These are phyloP conservation scores for Parnassius mnemosyne DNA, from an alignment of 2,888 invertebrate species.

Conservation along the genomic window DNA sequence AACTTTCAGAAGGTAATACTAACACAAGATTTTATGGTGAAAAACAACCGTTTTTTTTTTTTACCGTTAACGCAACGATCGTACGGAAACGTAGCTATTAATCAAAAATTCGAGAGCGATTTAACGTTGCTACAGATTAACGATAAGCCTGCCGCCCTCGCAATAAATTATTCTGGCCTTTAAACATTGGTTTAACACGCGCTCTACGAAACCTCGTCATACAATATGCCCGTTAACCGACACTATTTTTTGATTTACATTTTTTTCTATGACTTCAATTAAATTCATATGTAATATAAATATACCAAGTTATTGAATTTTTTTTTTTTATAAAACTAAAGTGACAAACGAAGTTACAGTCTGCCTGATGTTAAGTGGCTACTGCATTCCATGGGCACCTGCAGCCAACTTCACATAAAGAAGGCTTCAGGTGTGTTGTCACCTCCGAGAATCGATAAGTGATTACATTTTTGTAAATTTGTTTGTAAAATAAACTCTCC, in stretches of 20 bases:
- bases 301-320: conserved; percentile 10
- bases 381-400: too few relatives aligned
- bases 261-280: conserved; percentile 1
- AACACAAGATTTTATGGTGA: conserved; percentile 22
- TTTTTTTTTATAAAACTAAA: too few relatives aligned
- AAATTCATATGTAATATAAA: conserved; percentile 8
- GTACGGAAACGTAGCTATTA: conserved; percentile 49
- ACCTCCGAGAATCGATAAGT: too few relatives aligned
- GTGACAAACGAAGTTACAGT: too few relatives aligned
- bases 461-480: too few relatives aligned
- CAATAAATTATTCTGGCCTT: conserved; percentile 46
- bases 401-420: too few relatives aligned
- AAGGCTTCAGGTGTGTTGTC: too few relatives aligned
- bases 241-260: conserved; percentile 4
- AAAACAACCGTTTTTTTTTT: conserved; percentile 19
- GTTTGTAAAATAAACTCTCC: too few relatives aligned
- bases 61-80: conserved; percentile 40
- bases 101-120: conserved; percentile 56
- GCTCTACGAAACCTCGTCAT: conserved; percentile 27
- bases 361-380: too few relatives aligned
- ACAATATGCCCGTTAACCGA: conserved; percentile 19
- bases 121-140: conserved; percentile 56
- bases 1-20: conserved; percentile 16
- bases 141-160: conserved; percentile 50
- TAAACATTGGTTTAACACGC: conserved; percentile 37